These are phyloP conservation scores for Ferrisia virgata DNA, from an alignment of 2,888 invertebrate species.

Conservation along the genomic window DNA sequence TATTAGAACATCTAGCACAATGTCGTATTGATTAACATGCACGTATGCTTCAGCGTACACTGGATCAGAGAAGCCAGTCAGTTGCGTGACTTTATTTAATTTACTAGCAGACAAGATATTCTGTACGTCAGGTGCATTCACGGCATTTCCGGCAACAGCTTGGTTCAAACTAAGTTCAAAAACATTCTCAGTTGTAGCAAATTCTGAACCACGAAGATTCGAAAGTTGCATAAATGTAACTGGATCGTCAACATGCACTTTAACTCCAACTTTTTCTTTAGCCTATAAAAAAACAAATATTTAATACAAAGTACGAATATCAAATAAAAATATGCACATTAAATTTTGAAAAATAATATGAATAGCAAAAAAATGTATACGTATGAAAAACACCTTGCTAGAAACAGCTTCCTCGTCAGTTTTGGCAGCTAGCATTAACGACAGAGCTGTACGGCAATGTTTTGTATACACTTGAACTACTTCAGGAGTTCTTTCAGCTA, in stretches of 20 bases:
- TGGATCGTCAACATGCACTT: slow-evolving; percentile 64
- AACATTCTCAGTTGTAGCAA: slow-evolving; percentile 68
- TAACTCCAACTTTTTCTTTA: slow-evolving; percentile 53
- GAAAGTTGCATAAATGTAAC: slow-evolving; percentile 77
- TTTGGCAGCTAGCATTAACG: slow-evolving; percentile 78
- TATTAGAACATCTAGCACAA: slow-evolving; percentile 94
- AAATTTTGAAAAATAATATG: background rate
- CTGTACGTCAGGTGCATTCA: slow-evolving; percentile 57
- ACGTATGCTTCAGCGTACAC: slow-evolving; percentile 99
- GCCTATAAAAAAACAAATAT: slow-evolving; percentile 47
- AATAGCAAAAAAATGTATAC: background rate
- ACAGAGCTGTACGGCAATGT: slow-evolving; percentile 73
- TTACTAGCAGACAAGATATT: slow-evolving; percentile 52
- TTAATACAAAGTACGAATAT: background rate
- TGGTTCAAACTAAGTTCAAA: slow-evolving; percentile 92
- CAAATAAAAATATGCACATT: background rate
- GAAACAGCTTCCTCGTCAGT: slow-evolving; percentile 66
- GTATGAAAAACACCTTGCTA: slow-evolving; percentile 54
- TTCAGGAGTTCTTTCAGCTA: slow-evolving; percentile 66
- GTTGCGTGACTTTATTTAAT: slow-evolving; percentile 62
- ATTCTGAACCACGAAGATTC: slow-evolving; percentile 62
- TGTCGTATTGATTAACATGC: slow-evolving; percentile 97
- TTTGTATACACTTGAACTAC: slow-evolving; percentile 69
- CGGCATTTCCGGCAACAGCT: slow-evolving; percentile 69
- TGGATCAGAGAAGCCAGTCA: slow-evolving; percentile 98